These are phyloP conservation scores for Brevimyrus niger DNA, from an alignment of 2,113 vertebrate genomes.

Conservation along the genomic window DNA sequence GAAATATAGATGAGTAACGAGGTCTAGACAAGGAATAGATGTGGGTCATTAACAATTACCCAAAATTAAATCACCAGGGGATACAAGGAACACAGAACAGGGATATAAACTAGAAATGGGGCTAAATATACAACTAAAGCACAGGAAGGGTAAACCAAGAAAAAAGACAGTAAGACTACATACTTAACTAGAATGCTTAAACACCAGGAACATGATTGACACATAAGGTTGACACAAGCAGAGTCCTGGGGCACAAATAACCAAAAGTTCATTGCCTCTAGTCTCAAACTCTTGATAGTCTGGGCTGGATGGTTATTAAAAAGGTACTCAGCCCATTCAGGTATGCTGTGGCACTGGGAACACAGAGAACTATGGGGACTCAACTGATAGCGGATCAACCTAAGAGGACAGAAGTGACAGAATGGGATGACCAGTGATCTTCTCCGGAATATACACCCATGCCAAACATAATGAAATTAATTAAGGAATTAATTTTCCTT, in stretches of 20 bases:
- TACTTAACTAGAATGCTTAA: background rate
- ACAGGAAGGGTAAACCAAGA: background rate
- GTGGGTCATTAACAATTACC: background rate
- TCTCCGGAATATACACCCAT: background rate
- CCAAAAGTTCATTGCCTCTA: background rate
- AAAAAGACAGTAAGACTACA: background rate
- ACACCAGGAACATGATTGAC: background rate
- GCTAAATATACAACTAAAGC: background rate
- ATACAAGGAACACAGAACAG: background rate
- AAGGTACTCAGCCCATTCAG: background rate
- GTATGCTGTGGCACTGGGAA: background rate
- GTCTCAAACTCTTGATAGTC: background rate
- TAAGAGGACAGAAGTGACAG: background rate
- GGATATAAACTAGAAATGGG: background rate
- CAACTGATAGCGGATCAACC: background rate
- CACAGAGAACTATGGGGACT: background rate
- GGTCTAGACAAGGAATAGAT: background rate
- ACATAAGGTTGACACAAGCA: background rate
- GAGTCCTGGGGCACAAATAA: background rate
- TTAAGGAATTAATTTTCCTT: background rate
- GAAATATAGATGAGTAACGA: background rate
- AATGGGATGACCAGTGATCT: background rate
- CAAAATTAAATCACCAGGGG: background rate
- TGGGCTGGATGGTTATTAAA: background rate
- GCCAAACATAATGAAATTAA: background rate